Evolutionary conservation across 2,888 invertebrate species (phyloP).

Genomic region (Odontocolon sp.): DNA sequence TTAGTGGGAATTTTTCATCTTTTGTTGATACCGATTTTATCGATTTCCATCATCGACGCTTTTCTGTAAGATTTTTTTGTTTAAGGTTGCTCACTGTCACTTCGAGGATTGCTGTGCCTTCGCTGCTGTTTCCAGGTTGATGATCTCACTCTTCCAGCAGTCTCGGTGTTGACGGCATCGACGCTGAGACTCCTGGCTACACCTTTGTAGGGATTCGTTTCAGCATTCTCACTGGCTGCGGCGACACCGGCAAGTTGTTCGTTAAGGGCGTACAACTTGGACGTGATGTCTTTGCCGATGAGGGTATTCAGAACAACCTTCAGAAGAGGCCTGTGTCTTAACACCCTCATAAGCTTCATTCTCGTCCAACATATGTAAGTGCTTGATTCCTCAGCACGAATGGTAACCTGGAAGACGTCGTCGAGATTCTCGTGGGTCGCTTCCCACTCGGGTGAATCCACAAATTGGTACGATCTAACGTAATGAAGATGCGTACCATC

Average conservation of each 20-base stretch:
- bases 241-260: slow-evolving; percentile 85
- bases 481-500: slow-evolving; percentile 92
- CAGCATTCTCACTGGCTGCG: slow-evolving; percentile 74
- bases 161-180: slow-evolving; percentile 90
- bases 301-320: slow-evolving; percentile 89
- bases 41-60: no score
- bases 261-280: slow-evolving; percentile 91
- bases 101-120: slow-evolving; percentile 80
- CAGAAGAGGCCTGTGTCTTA: slow-evolving; percentile 88
- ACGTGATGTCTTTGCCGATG: slow-evolving; percentile 93
- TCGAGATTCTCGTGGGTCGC: slow-evolving; percentile 89
- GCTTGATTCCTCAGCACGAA: slow-evolving; percentile 89
- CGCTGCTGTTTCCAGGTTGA: slow-evolving; percentile 83
- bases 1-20: no score
- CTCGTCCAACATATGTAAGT: slow-evolving; percentile 91
- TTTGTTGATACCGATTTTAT: no score
- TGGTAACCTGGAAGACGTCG: slow-evolving; percentile 88
- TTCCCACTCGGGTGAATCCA: slow-evolving; percentile 96
- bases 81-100: slow-evolving; percentile 79
- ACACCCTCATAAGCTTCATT: slow-evolving; percentile 87
- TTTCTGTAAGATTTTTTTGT: no score
- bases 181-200: slow-evolving; percentile 88
- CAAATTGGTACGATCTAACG: slow-evolving; percentile 90
- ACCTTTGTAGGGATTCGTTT: slow-evolving; percentile 81
- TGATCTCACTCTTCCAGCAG: slow-evolving; percentile 88